phyloP scores from a whole-genome alignment of 2,113 vertebrate genomes.

The Australoheros scitulus region DNA sequence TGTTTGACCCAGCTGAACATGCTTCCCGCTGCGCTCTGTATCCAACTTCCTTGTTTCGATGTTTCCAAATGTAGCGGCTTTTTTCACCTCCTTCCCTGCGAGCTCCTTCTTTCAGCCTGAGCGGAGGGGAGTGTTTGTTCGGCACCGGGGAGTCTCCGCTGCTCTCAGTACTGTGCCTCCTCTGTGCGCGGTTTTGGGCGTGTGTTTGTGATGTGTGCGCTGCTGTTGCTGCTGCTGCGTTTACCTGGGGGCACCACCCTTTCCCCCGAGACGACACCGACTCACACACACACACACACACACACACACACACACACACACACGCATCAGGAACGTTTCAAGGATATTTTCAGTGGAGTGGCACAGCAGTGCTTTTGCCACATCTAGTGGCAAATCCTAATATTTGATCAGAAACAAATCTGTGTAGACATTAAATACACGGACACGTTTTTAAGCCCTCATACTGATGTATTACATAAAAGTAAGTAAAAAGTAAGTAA shows the following conservation, averaged over 20 bases:
- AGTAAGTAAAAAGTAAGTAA: background rate
- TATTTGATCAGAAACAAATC: background rate
- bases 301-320: background rate
- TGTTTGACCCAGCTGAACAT: constrained; percentile 84
- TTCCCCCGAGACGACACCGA: constrained; percentile 3
- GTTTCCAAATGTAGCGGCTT: constrained; percentile 25
- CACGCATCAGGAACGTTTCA: background rate
- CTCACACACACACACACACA: background rate
- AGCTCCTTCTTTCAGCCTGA: background rate
- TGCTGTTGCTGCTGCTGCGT: constrained; percentile 8
- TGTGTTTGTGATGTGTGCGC: background rate
- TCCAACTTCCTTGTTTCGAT: constrained; percentile 64
- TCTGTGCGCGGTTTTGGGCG: constrained; percentile 16
- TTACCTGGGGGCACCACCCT: constrained; percentile 65
- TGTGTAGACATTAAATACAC: background rate
- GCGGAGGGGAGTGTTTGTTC: background rate
- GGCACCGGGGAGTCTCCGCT: background rate
- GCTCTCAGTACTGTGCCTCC: constrained; percentile 18
- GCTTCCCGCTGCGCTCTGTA: background rate
- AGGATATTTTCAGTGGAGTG: background rate
- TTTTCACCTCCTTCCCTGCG: background rate
- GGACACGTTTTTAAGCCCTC: background rate
- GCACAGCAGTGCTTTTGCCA: background rate
- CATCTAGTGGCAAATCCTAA: background rate
- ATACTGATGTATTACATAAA: background rate